Base-by-base conservation (phyloP, 2,888 invertebrate genomes). In the Troides helena region DNA sequence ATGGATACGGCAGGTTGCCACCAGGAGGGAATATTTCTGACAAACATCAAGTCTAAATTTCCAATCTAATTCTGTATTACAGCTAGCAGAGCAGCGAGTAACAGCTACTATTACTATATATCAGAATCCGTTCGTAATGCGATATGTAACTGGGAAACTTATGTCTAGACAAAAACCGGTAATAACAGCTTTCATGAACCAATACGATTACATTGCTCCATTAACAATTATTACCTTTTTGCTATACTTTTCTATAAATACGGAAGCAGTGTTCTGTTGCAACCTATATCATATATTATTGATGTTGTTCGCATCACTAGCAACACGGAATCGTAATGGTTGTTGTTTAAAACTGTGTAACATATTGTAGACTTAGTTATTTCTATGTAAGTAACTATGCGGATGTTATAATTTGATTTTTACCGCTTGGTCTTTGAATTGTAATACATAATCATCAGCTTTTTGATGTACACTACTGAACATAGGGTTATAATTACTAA, bases 251-350 rank as follows among this genome's bases (percentile, higher is more conserved):
- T 57, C n/a, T 21, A 10, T 58, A 46, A 14, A 46, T 14, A 58
- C 23, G 23, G 12, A 58, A 21, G 23, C 23, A 21, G 12, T 23
- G 57, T 57, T 10, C 23, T 7, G n/a, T 23, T 23, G 23, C 18
- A n/a, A n/a, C 3, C 23, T 58, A 58, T 23, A n/a, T 62, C 14
- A 25, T 65, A 8, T 59, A 50, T 21, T 59, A 23, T 64, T 63
- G 63, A 59, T 58, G n/a, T 36, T 50, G 25, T 60, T 43, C 64
- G 10, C 68, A 68, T 39, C 64, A 68, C 59, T 70, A 59, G 63
- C 56, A 39, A 60, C 53, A 18, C 63, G 66, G 66, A 70, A 70
- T 70, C 50, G 21, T 39, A 57, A 30, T 30, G 46, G 21, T 43
- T 61, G 39, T 66, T 66, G 46, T 63, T 21, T 58, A 39, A 63